Conservation (phyloP, 2,888 invertebrate genomes). For the Charanyca ferruginea region DNA sequence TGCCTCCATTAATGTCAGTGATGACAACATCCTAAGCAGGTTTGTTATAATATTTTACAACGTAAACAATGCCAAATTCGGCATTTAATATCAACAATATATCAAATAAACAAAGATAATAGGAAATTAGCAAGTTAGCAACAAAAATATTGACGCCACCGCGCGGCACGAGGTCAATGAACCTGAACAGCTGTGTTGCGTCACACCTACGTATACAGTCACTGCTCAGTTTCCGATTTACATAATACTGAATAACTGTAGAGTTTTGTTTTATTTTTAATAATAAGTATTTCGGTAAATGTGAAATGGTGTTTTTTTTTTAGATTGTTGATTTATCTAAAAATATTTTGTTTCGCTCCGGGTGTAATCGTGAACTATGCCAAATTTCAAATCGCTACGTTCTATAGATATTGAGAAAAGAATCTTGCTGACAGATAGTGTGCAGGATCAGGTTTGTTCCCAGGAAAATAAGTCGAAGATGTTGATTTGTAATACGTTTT, state of each 20-base stretch:
- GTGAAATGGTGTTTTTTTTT: no score
- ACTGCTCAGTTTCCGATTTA: slow-evolving; percentile 43
- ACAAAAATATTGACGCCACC: slow-evolving; percentile 38
- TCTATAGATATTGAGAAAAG: no score
- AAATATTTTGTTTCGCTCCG: no score
- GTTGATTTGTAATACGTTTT: no score
- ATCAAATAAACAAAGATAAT: neutral
- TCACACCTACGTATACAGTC: slow-evolving; percentile 29
- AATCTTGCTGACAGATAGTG: no score
- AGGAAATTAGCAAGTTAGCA: slow-evolving; percentile 13
- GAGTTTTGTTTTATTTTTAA: slow-evolving; percentile 1
- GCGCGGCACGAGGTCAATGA: slow-evolving; percentile 45
- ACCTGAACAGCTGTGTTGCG: slow-evolving; percentile 57
- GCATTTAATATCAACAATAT: neutral
- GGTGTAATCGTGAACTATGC: no score
- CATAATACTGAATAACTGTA: slow-evolving; percentile 42
- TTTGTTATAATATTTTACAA: neutral
- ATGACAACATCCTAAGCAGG: no score
- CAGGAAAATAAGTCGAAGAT: no score
- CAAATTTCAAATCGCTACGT: no score
- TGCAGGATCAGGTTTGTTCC: no score
- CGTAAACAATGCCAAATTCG: neutral
- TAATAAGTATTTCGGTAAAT: neutral
- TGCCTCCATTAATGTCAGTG: no score
- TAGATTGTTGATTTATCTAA: no score